These are phyloP conservation scores for Asarcornis scutulata DNA, from an alignment of 2,113 vertebrate genomes.

Conservation along the genomic window DNA sequence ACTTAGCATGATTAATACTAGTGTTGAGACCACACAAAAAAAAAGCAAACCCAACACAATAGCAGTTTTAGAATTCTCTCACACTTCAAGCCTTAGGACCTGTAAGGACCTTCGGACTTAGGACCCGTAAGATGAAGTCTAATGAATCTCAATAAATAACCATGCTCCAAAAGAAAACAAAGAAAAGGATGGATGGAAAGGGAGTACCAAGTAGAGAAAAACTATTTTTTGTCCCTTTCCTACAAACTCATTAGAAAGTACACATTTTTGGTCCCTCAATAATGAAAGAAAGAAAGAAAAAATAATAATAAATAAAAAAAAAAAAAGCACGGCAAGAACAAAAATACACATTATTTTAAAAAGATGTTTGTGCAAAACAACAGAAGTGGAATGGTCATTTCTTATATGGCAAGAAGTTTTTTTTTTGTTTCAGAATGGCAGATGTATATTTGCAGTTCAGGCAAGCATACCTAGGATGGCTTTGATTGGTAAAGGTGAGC, in stretches of 20 bases:
- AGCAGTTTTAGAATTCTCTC: neutral
- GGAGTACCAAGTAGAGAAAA: neutral
- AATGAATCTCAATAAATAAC: neutral
- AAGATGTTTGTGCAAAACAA: neutral
- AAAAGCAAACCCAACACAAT: neutral
- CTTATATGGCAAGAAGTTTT: fast-evolving
- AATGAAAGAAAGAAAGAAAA: neutral
- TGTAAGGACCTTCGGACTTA: neutral
- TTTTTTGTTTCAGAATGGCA: neutral
- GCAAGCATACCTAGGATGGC: neutral
- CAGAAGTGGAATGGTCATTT: neutral
- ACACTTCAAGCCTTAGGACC: neutral
- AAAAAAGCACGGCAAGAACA: neutral
- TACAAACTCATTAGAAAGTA: neutral
- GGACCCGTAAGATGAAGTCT: neutral
- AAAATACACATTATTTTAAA: neutral
- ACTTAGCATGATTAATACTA: neutral
- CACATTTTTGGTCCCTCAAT: neutral
- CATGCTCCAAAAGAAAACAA: neutral
- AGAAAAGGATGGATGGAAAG: neutral
- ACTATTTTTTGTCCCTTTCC: neutral
- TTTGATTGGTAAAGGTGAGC: neutral
- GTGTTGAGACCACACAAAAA: fast-evolving
- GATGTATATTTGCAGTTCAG: neutral
- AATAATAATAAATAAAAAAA: neutral